A percentile compares a stretch with the other conserved stretches of the same genome.
These are phyloP conservation scores for Calliopum simillimum DNA, from an alignment of 2,888 invertebrate genomes.

Conservation along the genomic window DNA sequence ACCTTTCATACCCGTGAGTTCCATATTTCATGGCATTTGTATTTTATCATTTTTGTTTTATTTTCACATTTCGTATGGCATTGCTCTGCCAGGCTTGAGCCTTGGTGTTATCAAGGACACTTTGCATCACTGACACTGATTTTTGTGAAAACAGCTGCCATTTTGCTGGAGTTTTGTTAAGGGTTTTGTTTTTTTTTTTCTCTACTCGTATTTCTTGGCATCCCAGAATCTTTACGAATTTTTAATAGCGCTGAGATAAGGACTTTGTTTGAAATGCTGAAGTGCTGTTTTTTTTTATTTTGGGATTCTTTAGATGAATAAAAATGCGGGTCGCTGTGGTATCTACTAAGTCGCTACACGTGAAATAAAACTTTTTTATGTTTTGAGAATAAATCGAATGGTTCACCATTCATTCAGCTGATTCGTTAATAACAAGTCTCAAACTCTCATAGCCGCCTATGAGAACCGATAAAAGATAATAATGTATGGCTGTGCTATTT, in stretches of 20 bases:
- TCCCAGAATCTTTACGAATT: slow-evolving; percentile 28
- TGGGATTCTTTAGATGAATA: slow-evolving; percentile 25
- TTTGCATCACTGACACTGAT: neutral
- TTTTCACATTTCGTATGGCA: slow-evolving; percentile 27
- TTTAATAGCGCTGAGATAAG: slow-evolving; percentile 32
- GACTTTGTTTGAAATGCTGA: neutral
- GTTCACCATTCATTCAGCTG: no score
- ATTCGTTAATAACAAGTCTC: no score
- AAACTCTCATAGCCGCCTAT: no score
- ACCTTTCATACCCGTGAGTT: slow-evolving; percentile 21
- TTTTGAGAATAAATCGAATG: no score
- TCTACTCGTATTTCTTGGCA: neutral
- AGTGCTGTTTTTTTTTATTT: neutral
- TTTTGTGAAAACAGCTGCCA: slow-evolving; percentile 9
- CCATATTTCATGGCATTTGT: slow-evolving; percentile 44
- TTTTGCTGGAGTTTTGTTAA: neutral
- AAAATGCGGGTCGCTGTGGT: slow-evolving; percentile 15
- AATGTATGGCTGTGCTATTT: no score
- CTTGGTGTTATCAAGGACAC: slow-evolving; percentile 36
- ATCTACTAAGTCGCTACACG: neutral
- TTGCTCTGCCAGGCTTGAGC: slow-evolving; percentile 15
- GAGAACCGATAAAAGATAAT: no score
- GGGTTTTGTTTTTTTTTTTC: no score
- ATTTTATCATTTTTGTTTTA: slow-evolving; percentile 48
- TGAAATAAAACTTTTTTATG: slow-evolving; percentile 5